These are phyloP conservation scores for Caprella mutica DNA, from an alignment of 2,888 invertebrate genomes.

Conservation along the genomic window DNA sequence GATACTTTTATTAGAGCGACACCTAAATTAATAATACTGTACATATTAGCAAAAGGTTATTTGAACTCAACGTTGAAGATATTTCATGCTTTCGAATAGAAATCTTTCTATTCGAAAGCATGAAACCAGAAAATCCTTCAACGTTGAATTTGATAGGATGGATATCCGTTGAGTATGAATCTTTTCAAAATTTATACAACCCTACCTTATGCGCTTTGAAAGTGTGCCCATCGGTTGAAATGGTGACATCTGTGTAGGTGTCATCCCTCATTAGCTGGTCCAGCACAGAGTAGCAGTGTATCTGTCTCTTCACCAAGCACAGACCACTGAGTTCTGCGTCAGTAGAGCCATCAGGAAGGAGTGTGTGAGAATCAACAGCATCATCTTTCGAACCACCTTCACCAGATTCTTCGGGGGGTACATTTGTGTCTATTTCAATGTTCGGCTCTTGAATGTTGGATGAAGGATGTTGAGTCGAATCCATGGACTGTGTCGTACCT, in stretches of 20 bases:
- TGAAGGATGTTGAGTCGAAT: too few relatives aligned
- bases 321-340: constrained; percentile 23
- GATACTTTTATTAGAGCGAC: too few relatives aligned
- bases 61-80: neutral
- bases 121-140: too few relatives aligned
- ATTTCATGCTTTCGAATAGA: neutral
- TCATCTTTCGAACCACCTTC: too few relatives aligned
- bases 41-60: neutral
- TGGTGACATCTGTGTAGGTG: constrained; percentile 30
- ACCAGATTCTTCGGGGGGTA: too few relatives aligned
- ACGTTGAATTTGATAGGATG: neutral
- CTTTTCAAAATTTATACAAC: too few relatives aligned
- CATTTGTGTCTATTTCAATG: too few relatives aligned
- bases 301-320: constrained; percentile 28
- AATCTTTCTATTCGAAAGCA: too few relatives aligned
- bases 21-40: neutral
- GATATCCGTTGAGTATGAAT: too few relatives aligned
- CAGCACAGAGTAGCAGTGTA: constrained; percentile 28
- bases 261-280: constrained; percentile 31
- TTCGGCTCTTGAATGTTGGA: too few relatives aligned
- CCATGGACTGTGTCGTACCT: too few relatives aligned
- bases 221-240: constrained; percentile 30
- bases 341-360: neutral
- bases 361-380: too few relatives aligned
- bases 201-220: constrained; percentile 30